Percentiles rank a stretch among this genome's conserved stretches.
Evolutionary conservation across 2,888 invertebrate genomes (phyloP).

Genomic region (Saturnia pavonia): DNA sequence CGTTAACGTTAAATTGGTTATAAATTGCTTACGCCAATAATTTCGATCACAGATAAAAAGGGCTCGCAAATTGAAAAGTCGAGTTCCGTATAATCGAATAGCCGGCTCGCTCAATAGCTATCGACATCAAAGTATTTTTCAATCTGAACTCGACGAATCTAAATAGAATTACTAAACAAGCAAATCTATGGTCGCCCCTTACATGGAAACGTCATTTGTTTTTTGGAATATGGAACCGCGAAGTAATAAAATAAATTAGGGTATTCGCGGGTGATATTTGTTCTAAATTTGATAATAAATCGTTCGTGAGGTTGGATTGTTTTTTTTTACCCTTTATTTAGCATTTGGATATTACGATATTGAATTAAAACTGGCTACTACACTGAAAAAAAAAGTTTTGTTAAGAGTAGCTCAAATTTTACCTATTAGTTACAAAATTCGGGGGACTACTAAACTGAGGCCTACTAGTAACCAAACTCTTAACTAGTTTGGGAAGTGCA

Average conservation of each 20-base stretch:
- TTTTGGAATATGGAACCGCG: neutral
- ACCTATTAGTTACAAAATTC: too few relatives aligned
- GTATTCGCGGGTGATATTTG: neutral
- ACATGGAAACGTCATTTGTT: constrained; percentile 15
- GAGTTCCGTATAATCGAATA: constrained; percentile 71
- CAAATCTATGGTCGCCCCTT: constrained; percentile 15
- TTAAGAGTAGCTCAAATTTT: too few relatives aligned
- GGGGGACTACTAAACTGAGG: too few relatives aligned
- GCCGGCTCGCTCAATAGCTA: constrained; percentile 58
- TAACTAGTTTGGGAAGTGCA: too few relatives aligned
- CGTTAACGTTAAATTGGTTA: constrained; percentile 29
- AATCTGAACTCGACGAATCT: constrained; percentile 60
- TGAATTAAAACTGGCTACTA: too few relatives aligned
- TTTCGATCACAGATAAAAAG: constrained; percentile 58
- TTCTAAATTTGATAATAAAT: neutral
- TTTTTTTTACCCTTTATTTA: too few relatives aligned
- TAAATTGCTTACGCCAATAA: constrained; percentile 55
- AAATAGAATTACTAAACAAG: constrained; percentile 18
- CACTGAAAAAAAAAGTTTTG: too few relatives aligned
- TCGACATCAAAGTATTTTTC: constrained; percentile 69
- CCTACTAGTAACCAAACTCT: too few relatives aligned
- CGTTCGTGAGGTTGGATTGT: too few relatives aligned
- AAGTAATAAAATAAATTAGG: neutral
- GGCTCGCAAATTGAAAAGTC: constrained; percentile 74
- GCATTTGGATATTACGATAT: too few relatives aligned